These are phyloP conservation scores for Corythornis madagascariensis DNA, from an alignment of 2,113 vertebrate species.

Conservation along the genomic window DNA sequence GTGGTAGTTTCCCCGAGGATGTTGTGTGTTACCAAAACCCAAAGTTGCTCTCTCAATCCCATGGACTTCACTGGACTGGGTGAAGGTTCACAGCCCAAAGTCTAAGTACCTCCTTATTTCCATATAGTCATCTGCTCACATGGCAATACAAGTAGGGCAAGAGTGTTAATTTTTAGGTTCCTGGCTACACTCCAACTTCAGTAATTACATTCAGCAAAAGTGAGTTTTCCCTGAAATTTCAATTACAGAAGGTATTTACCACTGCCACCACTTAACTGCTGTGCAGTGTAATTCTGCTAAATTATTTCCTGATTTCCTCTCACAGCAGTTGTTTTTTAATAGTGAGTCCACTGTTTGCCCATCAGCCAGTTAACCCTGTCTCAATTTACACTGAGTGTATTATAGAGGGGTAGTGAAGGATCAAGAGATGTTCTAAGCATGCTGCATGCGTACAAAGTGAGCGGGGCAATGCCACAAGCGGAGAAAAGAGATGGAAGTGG, in stretches of 20 bases:
- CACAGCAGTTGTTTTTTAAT: constrained; percentile 35
- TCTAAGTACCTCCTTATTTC: background rate
- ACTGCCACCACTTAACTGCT: constrained; percentile 50
- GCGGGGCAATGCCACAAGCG: background rate
- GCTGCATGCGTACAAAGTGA: background rate
- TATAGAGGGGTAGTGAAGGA: background rate
- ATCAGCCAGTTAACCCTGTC: constrained; percentile 19
- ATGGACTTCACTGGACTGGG: background rate
- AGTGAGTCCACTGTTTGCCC: constrained; percentile 40
- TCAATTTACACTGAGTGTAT: constrained; percentile 8
- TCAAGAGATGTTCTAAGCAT: background rate
- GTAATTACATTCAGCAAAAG: constrained; percentile 55
- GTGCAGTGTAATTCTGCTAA: constrained; percentile 23
- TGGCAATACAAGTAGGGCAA: background rate
- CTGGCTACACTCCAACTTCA: constrained; percentile 45
- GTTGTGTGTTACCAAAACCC: background rate
- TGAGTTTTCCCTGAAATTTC: constrained; percentile 64
- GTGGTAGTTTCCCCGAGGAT: background rate
- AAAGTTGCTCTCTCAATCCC: background rate
- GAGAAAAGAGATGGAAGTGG: background rate
- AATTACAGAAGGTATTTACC: constrained; percentile 67
- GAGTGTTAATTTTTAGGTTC: constrained; percentile 40
- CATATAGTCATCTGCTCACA: background rate
- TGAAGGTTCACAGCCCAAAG: background rate
- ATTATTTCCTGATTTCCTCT: constrained; percentile 48